A percentile compares a stretch with the other conserved stretches of the same genome.
Conservation (phyloP, 2,888 invertebrate genomes). For the Drosophila meridionalis region DNA sequence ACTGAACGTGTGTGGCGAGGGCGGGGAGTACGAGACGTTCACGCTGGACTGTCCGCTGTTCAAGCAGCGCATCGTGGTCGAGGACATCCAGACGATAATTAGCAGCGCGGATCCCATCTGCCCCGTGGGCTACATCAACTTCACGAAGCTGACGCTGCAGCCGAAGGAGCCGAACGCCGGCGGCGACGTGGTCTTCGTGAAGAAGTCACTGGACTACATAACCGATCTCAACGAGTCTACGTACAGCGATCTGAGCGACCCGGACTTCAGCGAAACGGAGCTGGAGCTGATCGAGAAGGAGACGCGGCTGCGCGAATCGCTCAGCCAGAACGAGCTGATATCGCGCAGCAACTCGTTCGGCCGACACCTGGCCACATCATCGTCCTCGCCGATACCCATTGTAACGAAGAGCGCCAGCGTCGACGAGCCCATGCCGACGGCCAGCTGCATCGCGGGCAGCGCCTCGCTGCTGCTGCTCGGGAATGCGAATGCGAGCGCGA, state of each 20-base stretch:
- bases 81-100: slow-evolving; percentile 93
- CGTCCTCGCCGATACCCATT: slow-evolving; percentile 85
- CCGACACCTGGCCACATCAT: slow-evolving; percentile 81
- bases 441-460: slow-evolving; percentile 52
- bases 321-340: slow-evolving; percentile 84
- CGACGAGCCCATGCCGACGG: slow-evolving; percentile 83
- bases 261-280: slow-evolving; percentile 88
- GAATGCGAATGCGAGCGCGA: slow-evolving; percentile 55
- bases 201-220: slow-evolving; percentile 87
- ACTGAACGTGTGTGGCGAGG: slow-evolving; percentile 98
- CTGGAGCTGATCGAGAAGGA: slow-evolving; percentile 87
- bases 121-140: slow-evolving; percentile 96
- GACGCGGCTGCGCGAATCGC: slow-evolving; percentile 84
- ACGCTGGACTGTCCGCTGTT: slow-evolving; percentile 98
- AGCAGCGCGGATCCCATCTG: slow-evolving; percentile 97
- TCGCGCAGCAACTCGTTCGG: slow-evolving; percentile 85
- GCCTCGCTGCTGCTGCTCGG: slow-evolving; percentile 65
- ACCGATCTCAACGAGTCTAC: slow-evolving; percentile 88
- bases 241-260: slow-evolving; percentile 88
- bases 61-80: slow-evolving; percentile 93
- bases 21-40: slow-evolving; percentile 99
- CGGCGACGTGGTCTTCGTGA: slow-evolving; percentile 85
- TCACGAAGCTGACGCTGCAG: slow-evolving; percentile 93
- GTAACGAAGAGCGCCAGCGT: slow-evolving; percentile 85
- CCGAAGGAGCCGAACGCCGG: slow-evolving; percentile 86